Evolutionary conservation across 2,888 invertebrate species (phyloP), one percentile per base, ranked within the genome.

Genomic region (Trichogramma evanescens): DNA sequence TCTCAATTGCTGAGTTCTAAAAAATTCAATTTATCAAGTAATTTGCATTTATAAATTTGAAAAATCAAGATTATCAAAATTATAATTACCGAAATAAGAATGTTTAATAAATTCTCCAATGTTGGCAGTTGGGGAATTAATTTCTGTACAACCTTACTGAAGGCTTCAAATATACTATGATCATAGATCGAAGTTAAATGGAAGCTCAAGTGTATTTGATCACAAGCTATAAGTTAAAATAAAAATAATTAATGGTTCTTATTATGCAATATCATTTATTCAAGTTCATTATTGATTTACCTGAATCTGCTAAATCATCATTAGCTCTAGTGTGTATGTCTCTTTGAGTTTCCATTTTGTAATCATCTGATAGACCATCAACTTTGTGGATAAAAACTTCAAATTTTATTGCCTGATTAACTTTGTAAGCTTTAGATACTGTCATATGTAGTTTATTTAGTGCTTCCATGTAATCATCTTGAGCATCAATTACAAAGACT

Each of bases 351-450:
- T 99, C 99, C 86, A 99, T 97, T 83, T 98, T 98, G 70, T 93
- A 93, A 80, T 99, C 99, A 79, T 99, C 99, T 59, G 95, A 94
- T 38, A 99, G 84, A 8, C 99, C 98, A 81, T 99, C 99, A 39
- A 99, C 98, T 84, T 99, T 99, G 79, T 99, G 98, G 72, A 99
- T 97, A 77, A 98, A 99, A 50, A 93, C 95, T 82, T 98, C 98
- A 82, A 98, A 98, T 76, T 94, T 95, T 64, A 99, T 97, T 68
- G 89, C 88, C 62, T 89, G 91, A 82, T 99, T 99, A 26, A 98
- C 91, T 82, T 95, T 91, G 76, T 91, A 93, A 6, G 98, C 95
- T 82, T 93, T 91, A 41, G 93, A 91, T 7, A 99, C 95, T 41
- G 97, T 97, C 58, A 91, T 84, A 73, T 95, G 91, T 68, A 99